A percentile compares a stretch with the other conserved stretches of the same genome.
Evolutionary conservation across 2,888 invertebrate species (phyloP).

Genomic region (Saturnia pavonia): DNA sequence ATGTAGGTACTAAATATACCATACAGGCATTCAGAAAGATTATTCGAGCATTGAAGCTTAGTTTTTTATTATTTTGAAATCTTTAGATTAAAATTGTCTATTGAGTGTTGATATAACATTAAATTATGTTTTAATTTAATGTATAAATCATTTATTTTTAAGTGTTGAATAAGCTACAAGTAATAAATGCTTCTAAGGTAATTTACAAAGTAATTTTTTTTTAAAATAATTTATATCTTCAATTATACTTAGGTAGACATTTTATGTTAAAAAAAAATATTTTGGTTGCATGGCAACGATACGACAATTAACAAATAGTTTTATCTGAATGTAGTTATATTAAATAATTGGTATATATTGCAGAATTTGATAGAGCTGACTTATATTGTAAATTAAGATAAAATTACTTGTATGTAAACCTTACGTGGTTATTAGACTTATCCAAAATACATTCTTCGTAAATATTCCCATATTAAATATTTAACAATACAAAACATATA

Average conservation of each 20-base stretch:
- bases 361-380: background rate
- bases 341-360: background rate
- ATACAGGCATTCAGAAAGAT: background rate
- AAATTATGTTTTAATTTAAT: background rate
- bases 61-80: background rate
- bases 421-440: background rate
- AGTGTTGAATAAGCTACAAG: background rate
- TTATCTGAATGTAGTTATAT: background rate
- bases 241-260: too few relatives aligned
- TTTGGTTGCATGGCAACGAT: background rate
- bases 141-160: background rate
- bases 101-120: background rate
- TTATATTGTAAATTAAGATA: background rate
- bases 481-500: background rate
- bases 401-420: background rate
- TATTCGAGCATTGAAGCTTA: background rate
- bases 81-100: background rate
- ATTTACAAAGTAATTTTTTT: background rate
- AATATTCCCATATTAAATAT: background rate
- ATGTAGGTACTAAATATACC: too few relatives aligned
- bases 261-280: background rate
- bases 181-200: background rate
- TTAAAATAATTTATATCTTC: too few relatives aligned
- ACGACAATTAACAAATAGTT: background rate
- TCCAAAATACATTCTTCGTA: background rate